phyloP scores from a whole-genome alignment of 2,797 vertebrate species.

The Fistularia commersonii region DNA sequence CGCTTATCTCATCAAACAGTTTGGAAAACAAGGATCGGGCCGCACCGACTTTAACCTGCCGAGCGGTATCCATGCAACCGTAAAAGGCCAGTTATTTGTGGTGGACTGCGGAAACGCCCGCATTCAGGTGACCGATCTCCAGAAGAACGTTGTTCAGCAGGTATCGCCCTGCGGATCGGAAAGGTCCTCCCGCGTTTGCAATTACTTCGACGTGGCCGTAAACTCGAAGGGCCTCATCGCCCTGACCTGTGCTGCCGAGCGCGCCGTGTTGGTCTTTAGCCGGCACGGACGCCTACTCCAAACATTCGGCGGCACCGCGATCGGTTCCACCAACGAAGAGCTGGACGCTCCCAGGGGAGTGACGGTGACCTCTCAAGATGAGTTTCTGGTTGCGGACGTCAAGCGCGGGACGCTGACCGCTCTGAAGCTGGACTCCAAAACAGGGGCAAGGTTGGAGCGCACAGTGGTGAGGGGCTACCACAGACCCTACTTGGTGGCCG shows the following conservation, averaged over 20 bases:
- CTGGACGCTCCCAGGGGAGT: constrained; percentile 80
- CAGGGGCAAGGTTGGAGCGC: constrained; percentile 69
- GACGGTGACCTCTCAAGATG: constrained; percentile 67
- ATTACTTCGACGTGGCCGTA: constrained; percentile 83
- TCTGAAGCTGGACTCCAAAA: constrained; percentile 74
- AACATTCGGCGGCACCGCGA: constrained; percentile 70
- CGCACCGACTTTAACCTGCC: constrained; percentile 79
- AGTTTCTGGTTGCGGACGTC: constrained; percentile 81
- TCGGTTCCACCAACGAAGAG: constrained; percentile 67
- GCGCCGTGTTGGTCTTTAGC: constrained; percentile 76
- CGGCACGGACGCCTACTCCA: constrained; percentile 80
- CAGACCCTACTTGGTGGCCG: constrained; percentile 78
- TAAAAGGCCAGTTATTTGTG: constrained; percentile 77
- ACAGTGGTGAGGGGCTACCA: constrained; percentile 76
- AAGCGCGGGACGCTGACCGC: constrained; percentile 75
- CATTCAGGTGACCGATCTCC: constrained; percentile 77
- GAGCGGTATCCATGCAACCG: constrained; percentile 73
- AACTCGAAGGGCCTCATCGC: constrained; percentile 79
- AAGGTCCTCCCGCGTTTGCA: constrained; percentile 68
- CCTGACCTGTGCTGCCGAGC: constrained; percentile 75
- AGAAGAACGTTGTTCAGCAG: constrained; percentile 79
- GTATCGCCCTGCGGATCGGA: constrained; percentile 66
- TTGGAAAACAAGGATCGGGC: constrained; percentile 83
- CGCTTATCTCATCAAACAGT: constrained; percentile 71
- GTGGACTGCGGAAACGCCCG: constrained; percentile 83